phyloP scores from a whole-genome alignment of 2,797 vertebrate species.

The Falco naumanni region DNA sequence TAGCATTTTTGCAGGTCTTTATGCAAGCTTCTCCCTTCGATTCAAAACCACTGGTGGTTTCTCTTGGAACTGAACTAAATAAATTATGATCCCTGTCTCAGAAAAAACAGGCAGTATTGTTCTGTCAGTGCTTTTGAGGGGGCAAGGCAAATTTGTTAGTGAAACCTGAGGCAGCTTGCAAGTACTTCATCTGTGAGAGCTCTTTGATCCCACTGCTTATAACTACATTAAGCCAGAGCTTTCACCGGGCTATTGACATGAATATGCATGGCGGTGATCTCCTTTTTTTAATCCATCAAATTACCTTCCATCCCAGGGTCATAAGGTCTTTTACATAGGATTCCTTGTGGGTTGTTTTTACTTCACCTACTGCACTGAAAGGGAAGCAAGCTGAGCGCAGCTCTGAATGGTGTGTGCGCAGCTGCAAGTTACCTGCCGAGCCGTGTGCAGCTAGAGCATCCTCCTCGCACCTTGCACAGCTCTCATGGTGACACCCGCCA shows the following conservation, averaged over 20 bases:
- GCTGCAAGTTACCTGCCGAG: background rate
- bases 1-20: background rate
- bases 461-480: background rate
- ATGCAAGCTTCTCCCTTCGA: background rate
- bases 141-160: background rate
- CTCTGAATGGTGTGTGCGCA: fast-evolving
- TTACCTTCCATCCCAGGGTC: background rate
- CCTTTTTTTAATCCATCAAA: background rate
- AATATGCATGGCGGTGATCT: background rate
- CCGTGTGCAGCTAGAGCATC: background rate
- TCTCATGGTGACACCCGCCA: background rate
- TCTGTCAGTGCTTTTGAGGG: background rate
- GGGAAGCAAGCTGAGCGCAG: background rate
- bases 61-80: background rate
- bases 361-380: background rate
- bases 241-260: background rate
- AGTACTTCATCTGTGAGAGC: background rate
- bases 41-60: background rate
- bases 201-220: background rate
- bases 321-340: background rate
- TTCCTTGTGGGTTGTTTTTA: background rate
- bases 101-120: background rate
- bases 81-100: background rate
- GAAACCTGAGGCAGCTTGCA: background rate
- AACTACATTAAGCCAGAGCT: background rate